These are phyloP conservation scores for Helicorthomorpha holstii DNA, from an alignment of 1,140 invertebrate species.

Conservation along the genomic window DNA sequence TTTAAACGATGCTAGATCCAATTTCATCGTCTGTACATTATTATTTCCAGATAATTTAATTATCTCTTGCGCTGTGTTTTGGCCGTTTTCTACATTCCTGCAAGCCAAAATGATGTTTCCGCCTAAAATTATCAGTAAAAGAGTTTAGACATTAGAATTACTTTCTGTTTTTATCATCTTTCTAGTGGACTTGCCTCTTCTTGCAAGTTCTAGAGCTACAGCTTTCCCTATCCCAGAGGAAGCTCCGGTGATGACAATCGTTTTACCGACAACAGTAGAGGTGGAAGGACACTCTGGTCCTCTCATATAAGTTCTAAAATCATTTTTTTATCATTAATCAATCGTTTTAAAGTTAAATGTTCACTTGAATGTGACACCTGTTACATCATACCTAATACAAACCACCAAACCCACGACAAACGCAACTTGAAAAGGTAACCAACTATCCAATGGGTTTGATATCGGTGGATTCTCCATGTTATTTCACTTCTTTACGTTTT, in stretches of 20 bases:
- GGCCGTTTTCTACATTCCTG: slow-evolving; percentile 28
- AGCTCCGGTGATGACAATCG: slow-evolving; percentile 75
- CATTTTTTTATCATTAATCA: background rate
- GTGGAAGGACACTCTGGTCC: background rate
- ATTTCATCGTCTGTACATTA: slow-evolving; percentile 36
- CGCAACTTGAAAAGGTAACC: background rate
- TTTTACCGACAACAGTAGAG: slow-evolving; percentile 53
- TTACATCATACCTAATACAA: background rate
- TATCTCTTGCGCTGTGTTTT: slow-evolving; percentile 26
- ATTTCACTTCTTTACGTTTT: too few species aligned
- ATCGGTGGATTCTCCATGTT: background rate
- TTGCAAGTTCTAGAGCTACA: slow-evolving; percentile 35
- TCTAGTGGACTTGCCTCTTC: slow-evolving; percentile 19
- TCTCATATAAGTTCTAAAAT: background rate
- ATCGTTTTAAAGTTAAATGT: background rate
- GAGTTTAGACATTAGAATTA: background rate
- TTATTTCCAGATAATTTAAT: slow-evolving; percentile 16
- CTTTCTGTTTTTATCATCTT: background rate
- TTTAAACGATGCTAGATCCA: slow-evolving; percentile 50
- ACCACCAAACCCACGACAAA: background rate
- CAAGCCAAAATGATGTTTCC: slow-evolving; percentile 34
- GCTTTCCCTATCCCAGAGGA: slow-evolving; percentile 51
- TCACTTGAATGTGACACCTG: background rate
- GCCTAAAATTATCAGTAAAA: slow-evolving; percentile 17
- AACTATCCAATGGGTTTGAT: background rate